phyloP scores from a whole-genome alignment of 2,888 invertebrate species.

The Tortricodes alternella region DNA sequence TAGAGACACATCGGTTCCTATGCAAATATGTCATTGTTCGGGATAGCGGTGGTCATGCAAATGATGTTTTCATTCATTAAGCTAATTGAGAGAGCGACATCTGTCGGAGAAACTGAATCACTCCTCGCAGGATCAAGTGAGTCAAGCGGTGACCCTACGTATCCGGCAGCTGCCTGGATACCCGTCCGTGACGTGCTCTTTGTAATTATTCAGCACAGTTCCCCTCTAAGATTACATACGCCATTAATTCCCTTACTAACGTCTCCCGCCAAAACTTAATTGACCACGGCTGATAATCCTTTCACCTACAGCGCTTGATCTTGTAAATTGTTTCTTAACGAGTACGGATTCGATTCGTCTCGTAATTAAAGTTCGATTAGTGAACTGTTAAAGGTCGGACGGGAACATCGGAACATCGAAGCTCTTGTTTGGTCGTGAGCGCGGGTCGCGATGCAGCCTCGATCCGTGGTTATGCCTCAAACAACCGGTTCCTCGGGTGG shows the following conservation, averaged over 20 bases:
- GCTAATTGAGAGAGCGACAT: slow-evolving; percentile 76
- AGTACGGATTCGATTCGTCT: slow-evolving; percentile 32
- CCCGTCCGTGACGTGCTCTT: slow-evolving; percentile 58
- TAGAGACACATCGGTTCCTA: slow-evolving; percentile 55
- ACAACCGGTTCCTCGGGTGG: slow-evolving; percentile 36
- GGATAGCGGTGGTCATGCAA: slow-evolving; percentile 55
- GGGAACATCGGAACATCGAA: slow-evolving; percentile 20
- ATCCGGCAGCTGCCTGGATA: slow-evolving; percentile 76
- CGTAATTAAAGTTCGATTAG: slow-evolving; percentile 46
- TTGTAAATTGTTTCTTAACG: slow-evolving; percentile 35
- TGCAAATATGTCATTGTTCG: slow-evolving; percentile 74
- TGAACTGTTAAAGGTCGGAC: slow-evolving; percentile 37
- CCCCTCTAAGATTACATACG: slow-evolving; percentile 36
- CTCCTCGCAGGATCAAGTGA: slow-evolving; percentile 72
- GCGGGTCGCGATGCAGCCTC: slow-evolving; percentile 35
- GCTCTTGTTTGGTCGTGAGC: slow-evolving; percentile 24
- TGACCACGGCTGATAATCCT: slow-evolving; percentile 27
- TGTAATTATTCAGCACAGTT: slow-evolving; percentile 54
- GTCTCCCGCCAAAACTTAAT: slow-evolving; percentile 26
- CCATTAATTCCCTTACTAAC: slow-evolving; percentile 32
- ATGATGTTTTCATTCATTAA: slow-evolving; percentile 75
- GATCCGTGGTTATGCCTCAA: slow-evolving; percentile 35
- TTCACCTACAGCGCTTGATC: slow-evolving; percentile 28
- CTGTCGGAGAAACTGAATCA: slow-evolving; percentile 80
- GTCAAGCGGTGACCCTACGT: slow-evolving; percentile 76